Conservation (phyloP, 2,797 vertebrate genomes). For the Oceanodroma leucorhoa region DNA sequence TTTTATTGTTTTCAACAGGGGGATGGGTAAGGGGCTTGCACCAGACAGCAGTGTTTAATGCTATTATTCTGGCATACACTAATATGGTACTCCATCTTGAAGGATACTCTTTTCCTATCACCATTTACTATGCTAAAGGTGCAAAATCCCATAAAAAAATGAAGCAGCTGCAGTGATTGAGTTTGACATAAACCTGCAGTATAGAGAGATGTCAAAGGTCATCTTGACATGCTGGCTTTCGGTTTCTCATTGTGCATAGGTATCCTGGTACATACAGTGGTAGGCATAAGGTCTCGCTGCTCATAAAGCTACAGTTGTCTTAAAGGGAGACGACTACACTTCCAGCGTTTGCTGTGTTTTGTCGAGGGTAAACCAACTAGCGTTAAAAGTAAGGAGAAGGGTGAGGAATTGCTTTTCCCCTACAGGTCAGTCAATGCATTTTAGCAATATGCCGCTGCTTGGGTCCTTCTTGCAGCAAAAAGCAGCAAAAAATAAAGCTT, state of each 20-base stretch:
- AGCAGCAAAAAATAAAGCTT: background rate
- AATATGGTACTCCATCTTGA: background rate
- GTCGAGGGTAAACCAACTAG: background rate
- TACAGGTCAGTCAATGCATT: background rate
- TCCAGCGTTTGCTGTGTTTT: background rate
- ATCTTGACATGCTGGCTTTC: background rate
- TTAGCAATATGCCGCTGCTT: accelerated
- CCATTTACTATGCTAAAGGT: background rate
- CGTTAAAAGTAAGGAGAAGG: background rate
- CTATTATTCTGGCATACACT: background rate
- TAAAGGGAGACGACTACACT: accelerated
- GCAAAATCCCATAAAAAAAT: background rate
- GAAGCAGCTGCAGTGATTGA: background rate
- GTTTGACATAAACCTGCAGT: background rate
- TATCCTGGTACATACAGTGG: background rate
- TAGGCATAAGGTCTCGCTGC: background rate
- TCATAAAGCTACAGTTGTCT: background rate
- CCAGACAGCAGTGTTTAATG: background rate
- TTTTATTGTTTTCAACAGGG: background rate
- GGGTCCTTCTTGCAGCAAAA: background rate
- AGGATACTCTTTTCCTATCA: background rate
- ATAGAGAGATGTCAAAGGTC: background rate
- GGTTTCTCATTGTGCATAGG: accelerated
- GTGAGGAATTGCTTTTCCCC: background rate
- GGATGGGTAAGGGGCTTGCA: background rate